Conservation (phyloP, 2,888 invertebrate genomes). For the Maniola hyperantus region DNA sequence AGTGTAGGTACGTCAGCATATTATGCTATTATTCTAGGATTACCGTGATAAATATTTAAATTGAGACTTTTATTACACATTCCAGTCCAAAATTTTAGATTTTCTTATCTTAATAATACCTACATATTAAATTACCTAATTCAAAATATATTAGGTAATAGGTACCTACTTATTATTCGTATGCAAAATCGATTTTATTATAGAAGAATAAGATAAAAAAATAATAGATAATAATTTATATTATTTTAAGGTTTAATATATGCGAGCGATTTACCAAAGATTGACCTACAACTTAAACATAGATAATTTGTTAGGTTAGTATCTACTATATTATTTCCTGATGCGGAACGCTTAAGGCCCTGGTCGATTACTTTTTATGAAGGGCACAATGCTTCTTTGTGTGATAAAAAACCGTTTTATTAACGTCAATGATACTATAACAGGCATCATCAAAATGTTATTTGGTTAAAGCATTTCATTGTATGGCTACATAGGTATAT, state of each 20-base stretch:
- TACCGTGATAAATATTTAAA: neutral
- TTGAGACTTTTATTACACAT: neutral
- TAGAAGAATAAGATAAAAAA: no score
- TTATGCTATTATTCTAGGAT: neutral
- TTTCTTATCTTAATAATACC: neutral
- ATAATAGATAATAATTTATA: no score
- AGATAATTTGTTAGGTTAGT: no score
- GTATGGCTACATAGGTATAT: neutral
- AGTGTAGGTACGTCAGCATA: neutral
- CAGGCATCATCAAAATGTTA: neutral
- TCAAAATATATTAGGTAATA: no score
- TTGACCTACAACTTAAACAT: no score
- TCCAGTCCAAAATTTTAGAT: neutral
- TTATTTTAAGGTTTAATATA: no score
- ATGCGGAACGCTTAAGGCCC: neutral
- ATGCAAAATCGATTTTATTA: no score
- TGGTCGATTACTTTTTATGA: conserved; percentile 4
- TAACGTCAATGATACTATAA: neutral
- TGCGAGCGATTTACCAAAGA: no score
- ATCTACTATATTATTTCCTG: no score
- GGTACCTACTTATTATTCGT: no score
- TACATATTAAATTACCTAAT: no score
- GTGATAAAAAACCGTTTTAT: neutral
- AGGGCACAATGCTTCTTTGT: conserved; percentile 3
- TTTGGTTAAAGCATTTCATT: neutral